phyloP scores from a whole-genome alignment of 2,888 invertebrate genomes.

The Cenopis cana region DNA sequence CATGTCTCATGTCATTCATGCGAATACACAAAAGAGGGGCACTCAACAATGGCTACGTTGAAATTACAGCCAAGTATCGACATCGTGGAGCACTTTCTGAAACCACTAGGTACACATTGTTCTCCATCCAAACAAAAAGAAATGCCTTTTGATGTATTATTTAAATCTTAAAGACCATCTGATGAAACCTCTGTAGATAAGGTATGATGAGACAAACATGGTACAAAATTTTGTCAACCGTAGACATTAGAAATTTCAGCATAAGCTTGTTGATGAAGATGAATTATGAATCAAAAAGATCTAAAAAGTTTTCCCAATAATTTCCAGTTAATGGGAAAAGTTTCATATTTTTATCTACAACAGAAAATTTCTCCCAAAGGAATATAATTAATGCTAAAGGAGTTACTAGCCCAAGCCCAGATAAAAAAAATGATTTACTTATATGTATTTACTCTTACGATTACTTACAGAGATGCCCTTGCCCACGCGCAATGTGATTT shows the following conservation, averaged over 20 bases:
- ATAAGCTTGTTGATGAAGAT: neutral
- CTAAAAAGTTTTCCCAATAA: neutral
- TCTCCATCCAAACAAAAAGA: slow-evolving; percentile 58
- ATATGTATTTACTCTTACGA: no score
- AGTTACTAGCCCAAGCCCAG: no score
- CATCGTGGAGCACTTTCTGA: slow-evolving; percentile 61
- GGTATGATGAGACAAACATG: neutral
- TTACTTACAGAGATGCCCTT: no score
- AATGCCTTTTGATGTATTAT: slow-evolving; percentile 41
- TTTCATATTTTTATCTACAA: neutral
- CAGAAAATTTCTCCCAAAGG: neutral
- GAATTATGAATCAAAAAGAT: neutral
- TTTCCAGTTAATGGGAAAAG: neutral
- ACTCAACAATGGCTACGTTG: slow-evolving; percentile 64
- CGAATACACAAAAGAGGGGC: slow-evolving; percentile 61
- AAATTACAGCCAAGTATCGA: slow-evolving; percentile 67
- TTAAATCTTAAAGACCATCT: slow-evolving; percentile 4
- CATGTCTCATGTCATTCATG: slow-evolving; percentile 60
- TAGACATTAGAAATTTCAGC: neutral
- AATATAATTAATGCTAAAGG: neutral
- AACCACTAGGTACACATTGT: slow-evolving; percentile 61
- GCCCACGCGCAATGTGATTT: neutral
- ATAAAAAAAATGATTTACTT: no score
- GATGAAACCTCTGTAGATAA: neutral
- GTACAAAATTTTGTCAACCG: neutral